These are phyloP conservation scores for Euzophera pinguis DNA, from an alignment of 2,888 invertebrate species.

Conservation along the genomic window DNA sequence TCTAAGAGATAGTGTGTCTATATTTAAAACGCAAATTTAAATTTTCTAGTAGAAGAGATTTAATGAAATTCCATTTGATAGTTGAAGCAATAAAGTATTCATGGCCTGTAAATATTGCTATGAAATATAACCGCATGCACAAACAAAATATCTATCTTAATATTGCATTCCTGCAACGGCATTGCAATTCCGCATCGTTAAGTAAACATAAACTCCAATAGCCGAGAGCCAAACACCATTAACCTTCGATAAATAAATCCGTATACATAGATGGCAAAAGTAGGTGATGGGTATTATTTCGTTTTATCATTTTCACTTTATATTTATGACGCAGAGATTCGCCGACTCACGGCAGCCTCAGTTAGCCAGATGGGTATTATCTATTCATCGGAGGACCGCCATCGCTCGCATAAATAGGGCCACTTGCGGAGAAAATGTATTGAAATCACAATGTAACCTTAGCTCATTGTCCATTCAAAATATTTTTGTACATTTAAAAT, in stretches of 20 bases:
- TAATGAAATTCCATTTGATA: background rate
- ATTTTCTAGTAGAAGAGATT: too few relatives aligned
- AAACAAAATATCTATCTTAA: background rate
- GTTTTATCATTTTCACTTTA: slow-evolving; percentile 31
- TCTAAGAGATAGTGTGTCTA: background rate
- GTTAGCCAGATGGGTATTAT: slow-evolving; percentile 69
- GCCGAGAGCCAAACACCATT: slow-evolving; percentile 6
- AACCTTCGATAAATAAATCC: slow-evolving; percentile 12
- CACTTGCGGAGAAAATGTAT: slow-evolving; percentile 73
- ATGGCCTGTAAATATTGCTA: background rate
- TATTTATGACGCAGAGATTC: slow-evolving; percentile 50
- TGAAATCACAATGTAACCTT: slow-evolving; percentile 75
- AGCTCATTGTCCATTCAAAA: slow-evolving; percentile 60
- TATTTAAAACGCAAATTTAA: too few relatives aligned
- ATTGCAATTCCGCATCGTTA: slow-evolving; percentile 1
- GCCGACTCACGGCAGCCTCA: slow-evolving; percentile 65
- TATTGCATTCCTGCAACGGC: background rate
- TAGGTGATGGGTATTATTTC: slow-evolving; percentile 9
- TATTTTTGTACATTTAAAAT: slow-evolving; percentile 52
- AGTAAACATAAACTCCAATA: background rate
- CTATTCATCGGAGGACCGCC: slow-evolving; percentile 68
- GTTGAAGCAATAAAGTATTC: background rate
- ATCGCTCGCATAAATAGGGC: slow-evolving; percentile 62
- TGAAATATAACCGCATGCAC: background rate
- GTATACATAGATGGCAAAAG: slow-evolving; percentile 6